phyloP scores from a whole-genome alignment of 2,113 vertebrate genomes.

The Mastomys natalensis region DNA sequence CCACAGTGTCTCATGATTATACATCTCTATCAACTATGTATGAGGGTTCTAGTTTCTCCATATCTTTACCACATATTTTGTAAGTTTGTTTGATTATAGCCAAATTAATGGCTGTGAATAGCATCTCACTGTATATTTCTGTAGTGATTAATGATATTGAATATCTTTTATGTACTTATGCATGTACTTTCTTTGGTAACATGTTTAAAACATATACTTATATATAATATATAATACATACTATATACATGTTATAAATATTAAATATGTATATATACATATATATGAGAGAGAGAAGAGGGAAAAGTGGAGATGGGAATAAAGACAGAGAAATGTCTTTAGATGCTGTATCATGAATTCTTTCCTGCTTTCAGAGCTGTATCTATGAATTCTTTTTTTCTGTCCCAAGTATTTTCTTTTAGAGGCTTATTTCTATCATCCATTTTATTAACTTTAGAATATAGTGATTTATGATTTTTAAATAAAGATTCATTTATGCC shows the following conservation, averaged over 20 bases:
- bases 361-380: neutral
- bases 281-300: neutral
- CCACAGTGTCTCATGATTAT: neutral
- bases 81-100: neutral
- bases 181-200: slow-evolving; percentile 2
- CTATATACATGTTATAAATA: neutral
- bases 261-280: neutral
- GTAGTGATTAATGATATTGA: neutral
- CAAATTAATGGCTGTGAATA: neutral
- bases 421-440: neutral
- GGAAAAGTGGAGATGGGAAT: neutral
- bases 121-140: neutral
- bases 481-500: neutral
- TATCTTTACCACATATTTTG: neutral
- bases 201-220: slow-evolving; percentile 20
- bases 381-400: neutral
- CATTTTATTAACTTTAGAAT: neutral
- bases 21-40: neutral
- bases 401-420: neutral
- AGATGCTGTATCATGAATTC: neutral
- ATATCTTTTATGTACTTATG: slow-evolving; percentile 30
- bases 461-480: slow-evolving; percentile 14
- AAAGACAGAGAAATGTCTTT: neutral
- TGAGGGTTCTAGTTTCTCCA: neutral
- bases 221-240: neutral